Conservation (phyloP, 2,113 vertebrate genomes). For the Lipophrys pholis region DNA sequence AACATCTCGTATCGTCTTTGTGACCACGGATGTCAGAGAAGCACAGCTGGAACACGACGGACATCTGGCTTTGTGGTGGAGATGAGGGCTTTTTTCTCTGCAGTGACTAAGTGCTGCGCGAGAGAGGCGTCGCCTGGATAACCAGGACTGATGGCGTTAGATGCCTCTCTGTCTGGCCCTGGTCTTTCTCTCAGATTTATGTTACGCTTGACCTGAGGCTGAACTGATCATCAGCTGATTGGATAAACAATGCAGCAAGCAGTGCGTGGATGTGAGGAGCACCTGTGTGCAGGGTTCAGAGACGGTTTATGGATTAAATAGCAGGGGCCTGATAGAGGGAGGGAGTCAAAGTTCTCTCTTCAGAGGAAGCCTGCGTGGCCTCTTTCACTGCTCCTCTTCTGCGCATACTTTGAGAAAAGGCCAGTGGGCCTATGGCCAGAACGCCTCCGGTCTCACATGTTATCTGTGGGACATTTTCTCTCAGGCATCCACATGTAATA, state of each 20-base stretch:
- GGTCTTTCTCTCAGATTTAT: slow-evolving; percentile 40
- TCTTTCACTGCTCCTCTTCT: slow-evolving; percentile 52
- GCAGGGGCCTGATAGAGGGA: slow-evolving; percentile 42
- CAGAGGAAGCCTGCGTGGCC: slow-evolving; percentile 39
- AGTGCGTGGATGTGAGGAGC: slow-evolving; percentile 44
- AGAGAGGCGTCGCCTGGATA: slow-evolving; percentile 19
- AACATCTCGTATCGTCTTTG: slow-evolving; percentile 39
- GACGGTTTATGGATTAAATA: slow-evolving; percentile 64
- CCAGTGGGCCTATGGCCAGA: slow-evolving; percentile 56
- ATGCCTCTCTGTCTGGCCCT: slow-evolving; percentile 31
- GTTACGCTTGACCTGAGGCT: slow-evolving; percentile 53
- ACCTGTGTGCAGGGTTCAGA: slow-evolving; percentile 66
- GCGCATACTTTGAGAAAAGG: slow-evolving; percentile 52
- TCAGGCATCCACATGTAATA: slow-evolving; percentile 9
- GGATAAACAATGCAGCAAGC: slow-evolving; percentile 54
- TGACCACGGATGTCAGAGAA: slow-evolving; percentile 38
- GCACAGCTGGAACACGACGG: slow-evolving; percentile 60
- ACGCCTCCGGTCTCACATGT: slow-evolving; percentile 39
- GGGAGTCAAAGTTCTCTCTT: slow-evolving; percentile 56
- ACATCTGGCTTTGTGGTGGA: slow-evolving; percentile 61
- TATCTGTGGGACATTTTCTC: slow-evolving; percentile 45
- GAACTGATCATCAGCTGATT: slow-evolving; percentile 72
- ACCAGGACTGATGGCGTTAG: slow-evolving; percentile 9
- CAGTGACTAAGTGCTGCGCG: slow-evolving; percentile 18
- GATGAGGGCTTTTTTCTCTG: slow-evolving; percentile 44